Base-by-base conservation (phyloP, 2,888 invertebrate genomes). In the Hemithea aestivaria region DNA sequence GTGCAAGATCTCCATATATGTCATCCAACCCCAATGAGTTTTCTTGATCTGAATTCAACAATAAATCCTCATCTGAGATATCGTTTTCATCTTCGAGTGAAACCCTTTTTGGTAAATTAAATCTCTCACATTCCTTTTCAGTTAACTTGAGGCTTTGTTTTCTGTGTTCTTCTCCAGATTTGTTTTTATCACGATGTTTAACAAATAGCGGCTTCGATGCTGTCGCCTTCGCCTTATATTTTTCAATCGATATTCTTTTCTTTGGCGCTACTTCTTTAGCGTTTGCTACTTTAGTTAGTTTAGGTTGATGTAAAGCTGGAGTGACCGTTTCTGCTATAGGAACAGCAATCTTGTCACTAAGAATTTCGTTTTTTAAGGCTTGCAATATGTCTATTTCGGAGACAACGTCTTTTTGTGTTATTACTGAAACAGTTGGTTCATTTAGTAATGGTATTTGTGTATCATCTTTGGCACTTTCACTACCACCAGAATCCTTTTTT, bases 331-430 rank as follows among this genome's bases (percentile, higher is more conserved):
- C 75, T 6, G 70, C 43, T 7, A 62, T 62, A 1, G 73, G 57
- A 25, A 77, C 52, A 21, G 69, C 46, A 33, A 80, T 66, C 7
- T 69, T 55, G 58, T 81, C 84, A 38, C 73, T 75, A 24, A 87
- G 60, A 43, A 87, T 85, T 62, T 87, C 87, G 45, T 87, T 84
- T 56, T 84, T 85, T 6, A 87, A 64, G 12, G 87, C 87, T 64
- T 84, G 81, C 29, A 87, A 58, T 40, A 87, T 85, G 48, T 87
- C 87, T 46, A 87, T 83, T 71, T 87, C 80, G 1, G 84, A 83
- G 6, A 78, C 62, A 20, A 67, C 62, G 42, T 65, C 54, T 40
- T 59, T 60, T 48, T 69, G 67, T 4, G 66, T 60, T 44, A 55
- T 56, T 10, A 53, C 29, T 6, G 59, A 45, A 30, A 63, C 40